Evolutionary conservation across 1,140 invertebrate species (phyloP).

Genomic region (Dryas iulia): DNA sequence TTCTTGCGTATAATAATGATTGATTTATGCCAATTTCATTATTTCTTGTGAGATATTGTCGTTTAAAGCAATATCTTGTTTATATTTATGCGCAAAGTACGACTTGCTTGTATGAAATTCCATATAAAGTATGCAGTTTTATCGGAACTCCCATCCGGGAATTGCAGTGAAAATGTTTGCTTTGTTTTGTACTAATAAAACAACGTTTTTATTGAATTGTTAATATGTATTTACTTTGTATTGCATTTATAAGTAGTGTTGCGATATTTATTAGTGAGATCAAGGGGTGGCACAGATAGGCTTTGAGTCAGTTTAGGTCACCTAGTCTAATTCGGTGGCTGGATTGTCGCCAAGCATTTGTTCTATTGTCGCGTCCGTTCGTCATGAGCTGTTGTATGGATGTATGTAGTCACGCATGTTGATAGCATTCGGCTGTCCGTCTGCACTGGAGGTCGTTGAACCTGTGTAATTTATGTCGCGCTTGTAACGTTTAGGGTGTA

Average conservation of each 20-base stretch:
- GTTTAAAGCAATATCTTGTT: constrained; percentile 2
- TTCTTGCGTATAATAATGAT: neutral
- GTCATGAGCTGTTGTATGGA: constrained; percentile 35
- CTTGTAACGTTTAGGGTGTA: constrained; percentile 36
- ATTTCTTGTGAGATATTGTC: neutral
- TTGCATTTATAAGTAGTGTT: too few relatives aligned
- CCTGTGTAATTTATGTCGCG: constrained; percentile 36
- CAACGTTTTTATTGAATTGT: neutral
- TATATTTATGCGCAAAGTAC: constrained; percentile 2
- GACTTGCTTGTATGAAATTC: constrained; percentile 1
- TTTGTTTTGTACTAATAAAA: neutral
- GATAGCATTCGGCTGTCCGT: constrained; percentile 40
- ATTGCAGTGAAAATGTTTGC: constrained; percentile 12
- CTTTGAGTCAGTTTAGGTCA: constrained; percentile 48
- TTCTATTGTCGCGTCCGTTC: constrained; percentile 64
- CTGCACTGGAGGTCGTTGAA: constrained; percentile 40
- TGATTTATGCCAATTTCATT: constrained; percentile 4
- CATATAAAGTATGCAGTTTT: constrained; percentile 9
- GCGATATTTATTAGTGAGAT: constrained; percentile 2
- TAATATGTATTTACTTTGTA: neutral
- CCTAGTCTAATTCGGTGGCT: constrained; percentile 68
- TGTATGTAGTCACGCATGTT: constrained; percentile 49
- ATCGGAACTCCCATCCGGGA: constrained; percentile 18
- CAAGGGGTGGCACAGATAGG: constrained; percentile 21
- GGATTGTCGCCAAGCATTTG: constrained; percentile 72